Evolutionary conservation across 2,113 vertebrate species (phyloP).

Genomic region (Harpagus bidentatus): DNA sequence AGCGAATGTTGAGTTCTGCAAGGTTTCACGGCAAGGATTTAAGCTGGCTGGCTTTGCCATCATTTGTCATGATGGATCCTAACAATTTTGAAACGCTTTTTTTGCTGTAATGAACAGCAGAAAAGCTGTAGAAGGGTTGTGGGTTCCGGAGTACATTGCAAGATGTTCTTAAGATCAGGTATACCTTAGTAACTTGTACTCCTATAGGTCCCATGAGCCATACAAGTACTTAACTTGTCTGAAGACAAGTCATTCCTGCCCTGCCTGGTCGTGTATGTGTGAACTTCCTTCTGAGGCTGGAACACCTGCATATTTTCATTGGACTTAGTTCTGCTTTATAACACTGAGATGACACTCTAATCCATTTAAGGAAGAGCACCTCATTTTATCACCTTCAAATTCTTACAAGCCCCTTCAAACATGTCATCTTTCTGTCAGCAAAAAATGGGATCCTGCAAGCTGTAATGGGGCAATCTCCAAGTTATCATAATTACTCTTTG

Average conservation of each 20-base stretch:
- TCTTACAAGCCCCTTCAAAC: neutral
- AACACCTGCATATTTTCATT: neutral
- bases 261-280: neutral
- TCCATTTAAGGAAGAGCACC: neutral
- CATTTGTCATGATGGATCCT: neutral
- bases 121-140: neutral
- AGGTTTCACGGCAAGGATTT: neutral
- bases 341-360: neutral
- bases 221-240: neutral
- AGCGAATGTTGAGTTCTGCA: neutral
- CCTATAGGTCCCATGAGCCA: neutral
- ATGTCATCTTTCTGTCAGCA: neutral
- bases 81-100: neutral
- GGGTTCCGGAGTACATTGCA: neutral
- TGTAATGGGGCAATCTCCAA: neutral
- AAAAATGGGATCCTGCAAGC: neutral
- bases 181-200: neutral
- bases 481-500: neutral
- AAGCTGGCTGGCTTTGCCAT: neutral
- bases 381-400: neutral
- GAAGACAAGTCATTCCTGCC: neutral
- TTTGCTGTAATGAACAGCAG: neutral
- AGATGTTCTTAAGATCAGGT: neutral
- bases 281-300: neutral
- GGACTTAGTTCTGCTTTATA: neutral